Conservation (phyloP, 2,113 vertebrate species). For the Gymnocephalus cernua region DNA sequence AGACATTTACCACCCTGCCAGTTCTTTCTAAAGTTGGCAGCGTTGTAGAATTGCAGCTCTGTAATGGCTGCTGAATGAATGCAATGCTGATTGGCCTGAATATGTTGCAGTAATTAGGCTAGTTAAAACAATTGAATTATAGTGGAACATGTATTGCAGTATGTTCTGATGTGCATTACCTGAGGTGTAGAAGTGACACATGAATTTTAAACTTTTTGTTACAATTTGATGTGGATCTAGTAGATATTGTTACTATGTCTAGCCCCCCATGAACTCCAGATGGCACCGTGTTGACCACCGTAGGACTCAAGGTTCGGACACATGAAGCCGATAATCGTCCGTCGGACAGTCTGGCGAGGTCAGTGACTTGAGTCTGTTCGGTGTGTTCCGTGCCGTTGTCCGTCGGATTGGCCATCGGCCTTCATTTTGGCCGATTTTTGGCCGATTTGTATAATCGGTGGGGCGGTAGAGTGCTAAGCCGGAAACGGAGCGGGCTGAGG, state of each 20-base stretch:
- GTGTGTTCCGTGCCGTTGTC: no score
- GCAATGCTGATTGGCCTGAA: neutral
- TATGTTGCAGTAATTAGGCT: neutral
- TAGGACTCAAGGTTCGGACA: no score
- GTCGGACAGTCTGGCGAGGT: no score
- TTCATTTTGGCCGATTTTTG: no score
- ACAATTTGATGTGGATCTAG: neutral
- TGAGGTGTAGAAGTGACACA: neutral
- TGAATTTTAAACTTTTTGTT: neutral
- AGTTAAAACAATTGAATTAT: neutral
- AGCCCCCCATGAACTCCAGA: slow-evolving; percentile 18
- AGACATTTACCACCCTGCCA: slow-evolving; percentile 16
- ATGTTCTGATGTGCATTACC: neutral
- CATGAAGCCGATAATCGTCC: no score
- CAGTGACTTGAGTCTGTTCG: no score
- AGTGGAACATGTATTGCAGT: neutral
- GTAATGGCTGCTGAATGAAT: slow-evolving; percentile 24
- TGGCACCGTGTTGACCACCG: slow-evolving; percentile 1
- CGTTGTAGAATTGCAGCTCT: neutral
- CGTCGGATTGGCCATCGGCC: no score
- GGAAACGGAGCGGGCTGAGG: no score
- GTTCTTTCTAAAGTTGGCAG: slow-evolving; percentile 17
- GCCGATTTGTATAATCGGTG: no score
- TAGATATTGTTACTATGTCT: neutral
- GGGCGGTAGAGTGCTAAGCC: no score